Evolutionary conservation across 2,888 invertebrate genomes (phyloP).

Genomic region (Metalampra italica): DNA sequence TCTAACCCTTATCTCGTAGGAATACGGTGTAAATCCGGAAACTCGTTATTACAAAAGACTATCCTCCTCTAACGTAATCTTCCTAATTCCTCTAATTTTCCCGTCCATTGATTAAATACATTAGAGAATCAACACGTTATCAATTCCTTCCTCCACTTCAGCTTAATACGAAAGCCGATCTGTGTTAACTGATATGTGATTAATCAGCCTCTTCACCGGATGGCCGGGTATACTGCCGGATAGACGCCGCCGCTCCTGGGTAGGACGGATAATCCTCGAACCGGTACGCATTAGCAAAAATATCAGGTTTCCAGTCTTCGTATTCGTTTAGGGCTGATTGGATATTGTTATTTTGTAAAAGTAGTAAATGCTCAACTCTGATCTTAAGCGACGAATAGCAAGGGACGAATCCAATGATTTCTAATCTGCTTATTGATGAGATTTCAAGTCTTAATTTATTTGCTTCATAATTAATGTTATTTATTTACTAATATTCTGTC

Average conservation of each 20-base stretch:
- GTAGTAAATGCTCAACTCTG: not conserved
- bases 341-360: slow-evolving; percentile 3
- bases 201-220: slow-evolving; percentile 41
- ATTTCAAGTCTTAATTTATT: too few species aligned
- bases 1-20: too few species aligned
- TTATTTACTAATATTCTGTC: too few species aligned
- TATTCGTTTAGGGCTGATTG: slow-evolving; percentile 18
- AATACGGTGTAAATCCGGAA: too few species aligned
- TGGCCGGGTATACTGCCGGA: slow-evolving; percentile 24
- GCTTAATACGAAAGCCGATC: slow-evolving; percentile 40
- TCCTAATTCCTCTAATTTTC: slow-evolving; percentile 7
- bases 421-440: too few species aligned
- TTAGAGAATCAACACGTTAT: slow-evolving; percentile 33
- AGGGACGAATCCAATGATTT: too few species aligned
- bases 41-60: too few species aligned
- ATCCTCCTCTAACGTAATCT: not conserved
- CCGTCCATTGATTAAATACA: slow-evolving; percentile 5
- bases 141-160: slow-evolving; percentile 28
- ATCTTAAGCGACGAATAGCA: too few species aligned
- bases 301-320: slow-evolving; percentile 29
- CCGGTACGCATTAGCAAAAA: slow-evolving; percentile 24
- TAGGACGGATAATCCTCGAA: slow-evolving; percentile 7
- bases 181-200: slow-evolving; percentile 57
- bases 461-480: too few species aligned
- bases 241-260: slow-evolving; percentile 21